phyloP scores from a whole-genome alignment of 2,888 invertebrate species.

The Mythimna albipuncta region DNA sequence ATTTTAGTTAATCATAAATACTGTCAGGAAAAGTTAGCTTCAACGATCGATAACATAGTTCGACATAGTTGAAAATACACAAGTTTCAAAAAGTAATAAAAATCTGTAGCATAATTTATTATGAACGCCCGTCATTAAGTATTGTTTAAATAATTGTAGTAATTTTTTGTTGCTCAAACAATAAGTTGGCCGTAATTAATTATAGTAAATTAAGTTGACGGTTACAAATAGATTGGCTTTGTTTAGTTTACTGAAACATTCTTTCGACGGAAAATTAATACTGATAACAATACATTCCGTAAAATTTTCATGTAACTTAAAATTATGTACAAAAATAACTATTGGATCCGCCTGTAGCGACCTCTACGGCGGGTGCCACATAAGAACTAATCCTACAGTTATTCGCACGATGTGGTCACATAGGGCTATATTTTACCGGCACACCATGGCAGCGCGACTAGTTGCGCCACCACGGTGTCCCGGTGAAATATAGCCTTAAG shows the following conservation, averaged over 20 bases:
- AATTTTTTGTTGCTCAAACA: background rate
- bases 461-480: no score
- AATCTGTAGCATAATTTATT: background rate
- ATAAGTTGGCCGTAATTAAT: background rate
- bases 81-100: background rate
- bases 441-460: no score
- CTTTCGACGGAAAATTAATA: background rate
- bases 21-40: no score
- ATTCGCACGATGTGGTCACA: no score
- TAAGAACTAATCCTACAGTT: no score
- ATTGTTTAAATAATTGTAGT: background rate
- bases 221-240: conserved; percentile 23
- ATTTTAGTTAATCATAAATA: no score
- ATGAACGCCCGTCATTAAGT: background rate
- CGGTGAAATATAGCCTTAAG: no score
- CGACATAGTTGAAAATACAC: background rate
- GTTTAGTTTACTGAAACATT: conserved; percentile 10
- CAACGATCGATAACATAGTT: no score
- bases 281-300: conserved; percentile 1
- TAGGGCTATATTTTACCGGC: no score
- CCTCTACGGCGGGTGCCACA: no score
- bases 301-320: background rate
- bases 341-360: background rate
- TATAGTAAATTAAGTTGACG: conserved; percentile 22
- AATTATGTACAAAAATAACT: conserved; percentile 8